Percentiles rank a stretch among this genome's conserved stretches.
These are phyloP conservation scores for Cyclophora albipunctata DNA, from an alignment of 2,888 invertebrate genomes.

Conservation along the genomic window DNA sequence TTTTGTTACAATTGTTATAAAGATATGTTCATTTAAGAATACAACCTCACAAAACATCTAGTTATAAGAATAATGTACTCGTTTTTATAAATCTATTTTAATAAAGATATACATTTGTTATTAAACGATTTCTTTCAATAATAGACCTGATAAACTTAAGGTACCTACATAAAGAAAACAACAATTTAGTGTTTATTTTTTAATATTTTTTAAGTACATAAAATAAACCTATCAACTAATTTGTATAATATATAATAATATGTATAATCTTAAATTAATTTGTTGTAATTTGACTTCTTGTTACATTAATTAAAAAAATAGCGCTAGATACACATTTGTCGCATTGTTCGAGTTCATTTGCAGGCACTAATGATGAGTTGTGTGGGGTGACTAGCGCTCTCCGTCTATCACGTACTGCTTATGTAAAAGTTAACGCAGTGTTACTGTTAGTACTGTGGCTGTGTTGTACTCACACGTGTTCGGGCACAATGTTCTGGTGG, in stretches of 20 bases:
- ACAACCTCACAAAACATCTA: neutral
- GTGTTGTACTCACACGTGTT: constrained; percentile 72
- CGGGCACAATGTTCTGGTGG: constrained; percentile 77
- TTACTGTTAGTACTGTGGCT: constrained; percentile 56
- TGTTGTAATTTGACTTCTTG: constrained; percentile 74
- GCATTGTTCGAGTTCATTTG: constrained; percentile 54
- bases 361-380: constrained; percentile 62
- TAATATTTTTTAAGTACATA: constrained; percentile 75
- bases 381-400: constrained; percentile 69
- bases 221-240: constrained; percentile 74
- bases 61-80: neutral
- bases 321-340: constrained; percentile 64
- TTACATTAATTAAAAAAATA: constrained; percentile 57
- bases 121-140: too few species aligned
- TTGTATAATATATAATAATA: constrained; percentile 76
- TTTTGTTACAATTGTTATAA: neutral
- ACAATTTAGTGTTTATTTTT: constrained; percentile 62
- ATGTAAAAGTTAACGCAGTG: constrained; percentile 63
- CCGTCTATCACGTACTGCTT: constrained; percentile 66
- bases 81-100: too few species aligned
- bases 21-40: too few species aligned
- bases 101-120: neutral
- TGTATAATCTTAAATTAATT: constrained; percentile 75
- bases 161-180: constrained; percentile 22
- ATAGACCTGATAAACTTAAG: too few species aligned